Conservation (phyloP, 1,140 invertebrate genomes). For the Zaprionus davidi region DNA sequence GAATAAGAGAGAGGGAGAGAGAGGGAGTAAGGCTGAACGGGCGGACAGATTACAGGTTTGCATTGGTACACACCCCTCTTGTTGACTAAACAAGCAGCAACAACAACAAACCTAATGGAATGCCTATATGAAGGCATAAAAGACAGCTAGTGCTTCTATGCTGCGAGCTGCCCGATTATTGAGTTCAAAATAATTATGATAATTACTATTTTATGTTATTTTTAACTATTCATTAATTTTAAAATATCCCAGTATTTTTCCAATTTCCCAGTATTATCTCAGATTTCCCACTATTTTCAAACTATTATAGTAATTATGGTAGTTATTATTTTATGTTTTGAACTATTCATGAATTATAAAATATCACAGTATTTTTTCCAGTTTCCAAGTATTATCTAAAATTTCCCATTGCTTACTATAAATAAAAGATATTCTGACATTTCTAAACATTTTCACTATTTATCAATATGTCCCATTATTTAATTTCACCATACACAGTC, state of each 20-base stretch:
- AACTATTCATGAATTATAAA: neutral
- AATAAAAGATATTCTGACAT: too few relatives aligned
- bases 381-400: neutral
- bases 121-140: neutral
- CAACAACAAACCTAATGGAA: slow-evolving; percentile 9
- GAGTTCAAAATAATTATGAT: neutral
- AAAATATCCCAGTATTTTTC: neutral
- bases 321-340: too few relatives aligned
- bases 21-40: neutral
- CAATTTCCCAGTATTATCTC: slow-evolving; percentile 1
- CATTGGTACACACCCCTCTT: slow-evolving; percentile 51
- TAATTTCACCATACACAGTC: neutral
- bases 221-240: neutral
- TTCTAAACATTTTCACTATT: too few relatives aligned
- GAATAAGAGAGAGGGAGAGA: neutral
- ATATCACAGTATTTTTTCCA: neutral
- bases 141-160: slow-evolving; percentile 1
- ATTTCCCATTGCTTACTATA: slow-evolving; percentile 5
- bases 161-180: neutral
- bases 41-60: slow-evolving; percentile 45
- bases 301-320: too few relatives aligned
- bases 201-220: neutral
- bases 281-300: neutral
- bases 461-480: too few relatives aligned
- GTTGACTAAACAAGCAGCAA: neutral